Base-by-base conservation (phyloP, 2,113 vertebrate genomes). In the Marmota flaviventris region DNA sequence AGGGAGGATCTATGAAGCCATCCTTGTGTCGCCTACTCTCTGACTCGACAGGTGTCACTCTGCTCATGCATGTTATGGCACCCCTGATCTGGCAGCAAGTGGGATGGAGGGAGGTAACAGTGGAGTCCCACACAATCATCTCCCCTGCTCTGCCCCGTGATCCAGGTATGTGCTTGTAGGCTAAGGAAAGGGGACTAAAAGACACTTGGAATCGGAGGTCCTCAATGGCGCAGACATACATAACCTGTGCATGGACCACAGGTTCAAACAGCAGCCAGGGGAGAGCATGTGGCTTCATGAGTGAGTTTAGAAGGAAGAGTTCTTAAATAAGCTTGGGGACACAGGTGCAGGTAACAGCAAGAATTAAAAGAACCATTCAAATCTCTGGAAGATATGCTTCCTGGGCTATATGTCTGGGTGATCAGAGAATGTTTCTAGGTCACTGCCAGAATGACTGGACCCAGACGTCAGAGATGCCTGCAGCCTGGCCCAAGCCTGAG, bases 401-500 rank as follows among this genome's bases (percentile, higher is more conserved):
- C 95, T 67, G 85, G 56, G 96, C 95, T 98, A 98, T 25, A 98
- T 85, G 65, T 89, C 98, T 63, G 98, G 97, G 72, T 93, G 98
- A 67, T 95, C 87, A 20, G 96, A 96, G 87, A 97, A 82, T 1
- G 97, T 88, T 18, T 98, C 97, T 8, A 96, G 79, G 77, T 85
- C 97, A 73, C 95, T 91, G 93, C 93, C 79, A 10, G 90, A 51
- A 39, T 95, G 98, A 76, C 96, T 88, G 53, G 98, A 85, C 37
- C 96, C 96, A 9, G 96, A 20, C 2, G 81, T 97, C 39, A 99
- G 94, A 85, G 99, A 99, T 0, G 99, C 98, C 98, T 99, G 99
- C 94, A 99, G 98, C 97, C 98, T 99, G 97, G 99, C 99, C 99
- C 99, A 99, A 0, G 99, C 98, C 95, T 99, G 99, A 0, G 99